Percentiles rank a stretch among this genome's conserved stretches.
These are phyloP conservation scores for Eilema depressum DNA, from an alignment of 2,888 invertebrate genomes.

Conservation along the genomic window DNA sequence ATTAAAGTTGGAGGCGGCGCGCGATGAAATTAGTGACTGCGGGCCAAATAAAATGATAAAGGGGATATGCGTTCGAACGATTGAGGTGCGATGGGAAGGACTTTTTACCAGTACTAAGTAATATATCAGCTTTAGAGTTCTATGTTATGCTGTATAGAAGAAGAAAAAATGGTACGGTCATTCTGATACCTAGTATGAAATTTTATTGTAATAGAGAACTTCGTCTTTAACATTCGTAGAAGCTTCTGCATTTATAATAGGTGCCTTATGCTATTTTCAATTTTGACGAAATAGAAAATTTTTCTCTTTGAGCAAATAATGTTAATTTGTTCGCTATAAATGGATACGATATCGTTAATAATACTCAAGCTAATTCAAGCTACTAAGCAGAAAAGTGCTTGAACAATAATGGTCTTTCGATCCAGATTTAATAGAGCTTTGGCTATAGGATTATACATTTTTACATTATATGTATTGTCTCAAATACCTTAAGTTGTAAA, in stretches of 20 bases:
- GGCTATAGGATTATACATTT: not conserved
- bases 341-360: no score
- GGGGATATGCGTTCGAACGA: not conserved
- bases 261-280: no score
- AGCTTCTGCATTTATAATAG: no score
- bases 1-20: constrained; percentile 50
- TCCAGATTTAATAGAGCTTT: not conserved
- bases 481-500: not conserved
- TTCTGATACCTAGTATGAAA: no score
- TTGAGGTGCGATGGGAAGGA: not conserved
- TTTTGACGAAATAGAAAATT: no score
- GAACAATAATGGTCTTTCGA: not conserved
- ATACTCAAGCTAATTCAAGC: no score
- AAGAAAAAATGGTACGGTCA: not conserved
- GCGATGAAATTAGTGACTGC: constrained; percentile 41
- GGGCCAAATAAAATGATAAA: constrained; percentile 28
- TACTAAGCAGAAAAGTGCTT: not conserved
- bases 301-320: no score
- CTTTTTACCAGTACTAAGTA: not conserved
- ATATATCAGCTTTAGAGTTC: not conserved
- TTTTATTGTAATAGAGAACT: no score
- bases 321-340: no score
- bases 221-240: no score
- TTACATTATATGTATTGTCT: not conserved
- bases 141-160: not conserved